Base-by-base conservation (phyloP, 2,113 vertebrate species). In the Zosterops lateralis region DNA sequence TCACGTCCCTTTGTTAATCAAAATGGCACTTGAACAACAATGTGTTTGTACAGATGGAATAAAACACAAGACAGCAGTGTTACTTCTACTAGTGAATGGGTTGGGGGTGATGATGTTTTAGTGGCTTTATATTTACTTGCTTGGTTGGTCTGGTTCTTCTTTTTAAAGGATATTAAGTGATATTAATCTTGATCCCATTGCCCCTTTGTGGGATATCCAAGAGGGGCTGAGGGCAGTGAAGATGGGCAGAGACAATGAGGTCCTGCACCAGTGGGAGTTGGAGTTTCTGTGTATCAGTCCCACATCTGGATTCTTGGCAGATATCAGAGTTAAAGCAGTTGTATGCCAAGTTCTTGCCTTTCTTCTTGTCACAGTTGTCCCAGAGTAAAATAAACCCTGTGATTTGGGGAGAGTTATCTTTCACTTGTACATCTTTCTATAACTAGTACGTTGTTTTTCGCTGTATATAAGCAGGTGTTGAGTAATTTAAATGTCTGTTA, bases 151-250 rank as follows among this genome's bases (percentile, higher is more conserved):
- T 51, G 21, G 13, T n/a, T 73, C 9, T n/a, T 28, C 18, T 62
- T 79, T 74, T 66, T 45, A 31, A 47, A 78, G n/a, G 6, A 9
- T 28, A 14, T 21, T 34, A 50, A 31, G 4, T 84, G 17, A 70
- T 62, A 62, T 8, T 40, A 53, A 14, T 79, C 4, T 71, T 11
- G 2, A 5, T 47, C 2, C 14, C 22, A 11, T 25, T 53, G 14
- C 6, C 7, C 12, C 3, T 26, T 58, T 60, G 2, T n/a, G 26
- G 4, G 8, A 0, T 71, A 6, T 66, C 19, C 3, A 2, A 48
- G 26, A 58, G 9, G 20, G 25, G 3, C 74, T 67, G 32, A 90
- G 15, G n/a, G 12, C 24, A 32, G 19, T 45, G 47, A 48, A 34
- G 14, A 31, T 40, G 22, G 26, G 47, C n/a, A 56, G 50, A 53